Percentiles rank a stretch among this genome's conserved stretches.
phyloP scores from a whole-genome alignment of 2,113 vertebrate genomes.

The Epinephelus lanceolatus region DNA sequence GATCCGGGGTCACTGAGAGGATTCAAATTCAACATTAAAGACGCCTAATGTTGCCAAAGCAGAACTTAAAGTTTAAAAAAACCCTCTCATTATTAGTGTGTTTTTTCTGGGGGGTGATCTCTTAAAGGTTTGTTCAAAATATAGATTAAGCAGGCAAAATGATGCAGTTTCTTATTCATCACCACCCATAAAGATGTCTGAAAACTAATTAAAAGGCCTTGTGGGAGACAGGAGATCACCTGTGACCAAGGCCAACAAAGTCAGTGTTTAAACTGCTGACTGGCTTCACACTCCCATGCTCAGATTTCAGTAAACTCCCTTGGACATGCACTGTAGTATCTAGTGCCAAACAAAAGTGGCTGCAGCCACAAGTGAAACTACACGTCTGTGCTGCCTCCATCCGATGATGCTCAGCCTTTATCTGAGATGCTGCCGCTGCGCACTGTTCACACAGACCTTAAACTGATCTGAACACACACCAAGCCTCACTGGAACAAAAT shows the following conservation, averaged over 20 bases:
- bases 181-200: not conserved
- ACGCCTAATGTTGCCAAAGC: not conserved
- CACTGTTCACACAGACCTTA: conserved; percentile 1
- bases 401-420: conserved; percentile 40
- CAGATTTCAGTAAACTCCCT: not conserved
- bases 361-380: conserved; percentile 73
- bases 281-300: not conserved
- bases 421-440: conserved; percentile 43
- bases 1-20: conserved; percentile 30
- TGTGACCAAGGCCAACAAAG: conserved; percentile 13
- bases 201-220: conserved; percentile 22
- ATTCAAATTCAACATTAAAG: not conserved
- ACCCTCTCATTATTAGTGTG: not conserved
- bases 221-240: not conserved
- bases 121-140: not conserved
- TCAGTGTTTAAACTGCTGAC: not conserved
- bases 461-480: conserved; percentile 6
- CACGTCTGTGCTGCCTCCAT: conserved; percentile 51
- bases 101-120: not conserved
- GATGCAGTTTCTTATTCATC: not conserved
- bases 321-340: not conserved
- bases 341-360: conserved; percentile 57
- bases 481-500: not conserved
- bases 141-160: conserved; percentile 13
- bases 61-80: not conserved